A percentile compares a stretch with the other conserved stretches of the same genome.
These are phyloP conservation scores for Suncus etruscus DNA, from an alignment of 2,113 vertebrate genomes.

Conservation along the genomic window DNA sequence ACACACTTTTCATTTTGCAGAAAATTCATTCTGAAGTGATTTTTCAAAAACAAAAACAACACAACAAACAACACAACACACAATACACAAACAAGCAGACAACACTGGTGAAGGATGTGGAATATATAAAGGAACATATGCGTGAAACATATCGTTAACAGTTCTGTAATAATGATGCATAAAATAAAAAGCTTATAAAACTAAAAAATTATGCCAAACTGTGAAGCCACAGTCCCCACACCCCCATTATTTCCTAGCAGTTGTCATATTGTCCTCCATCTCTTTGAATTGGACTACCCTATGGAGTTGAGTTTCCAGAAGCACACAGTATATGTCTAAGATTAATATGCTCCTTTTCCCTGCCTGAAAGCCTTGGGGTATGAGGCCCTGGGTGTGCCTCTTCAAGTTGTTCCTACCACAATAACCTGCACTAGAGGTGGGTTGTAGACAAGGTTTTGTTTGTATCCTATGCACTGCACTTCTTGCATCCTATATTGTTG, in stretches of 20 bases:
- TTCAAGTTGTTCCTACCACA: not conserved
- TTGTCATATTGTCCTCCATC: conserved; percentile 7
- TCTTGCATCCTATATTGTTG: too few species aligned
- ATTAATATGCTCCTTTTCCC: not conserved
- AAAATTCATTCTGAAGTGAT: conserved; percentile 8
- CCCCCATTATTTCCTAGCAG: not conserved
- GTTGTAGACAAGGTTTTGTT: not conserved
- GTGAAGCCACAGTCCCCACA: not conserved
- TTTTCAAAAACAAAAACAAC: too few species aligned
- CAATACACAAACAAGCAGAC: too few species aligned
- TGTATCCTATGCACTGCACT: too few species aligned
- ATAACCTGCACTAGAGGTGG: not conserved
- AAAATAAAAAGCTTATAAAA: too few species aligned
- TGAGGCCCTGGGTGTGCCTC: not conserved
- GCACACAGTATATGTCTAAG: not conserved
- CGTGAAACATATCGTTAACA: too few species aligned
- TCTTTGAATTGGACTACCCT: not conserved
- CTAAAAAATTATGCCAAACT: too few species aligned
- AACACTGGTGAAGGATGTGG: too few species aligned
- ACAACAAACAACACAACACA: too few species aligned
- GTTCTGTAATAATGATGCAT: too few species aligned
- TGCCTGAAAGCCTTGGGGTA: not conserved
- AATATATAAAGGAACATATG: too few species aligned
- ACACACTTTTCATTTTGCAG: not conserved
- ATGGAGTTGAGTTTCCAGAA: not conserved